These are phyloP conservation scores for Labia minor DNA, from an alignment of 2,888 invertebrate genomes.

Conservation along the genomic window DNA sequence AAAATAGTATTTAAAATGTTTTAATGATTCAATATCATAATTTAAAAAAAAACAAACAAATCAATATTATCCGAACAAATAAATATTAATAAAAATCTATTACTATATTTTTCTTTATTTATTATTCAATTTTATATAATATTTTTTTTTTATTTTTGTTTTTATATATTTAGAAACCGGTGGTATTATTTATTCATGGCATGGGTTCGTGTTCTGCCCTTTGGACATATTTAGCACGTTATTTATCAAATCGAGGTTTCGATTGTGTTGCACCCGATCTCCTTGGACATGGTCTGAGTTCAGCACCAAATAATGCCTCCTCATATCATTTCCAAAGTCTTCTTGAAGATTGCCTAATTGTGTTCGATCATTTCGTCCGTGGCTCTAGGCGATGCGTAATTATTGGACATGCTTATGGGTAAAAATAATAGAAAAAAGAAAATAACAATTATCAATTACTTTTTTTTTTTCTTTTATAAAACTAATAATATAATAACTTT, in stretches of 20 bases:
- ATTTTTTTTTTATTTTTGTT: too few species aligned
- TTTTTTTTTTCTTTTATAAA: neutral
- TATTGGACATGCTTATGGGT: constrained; percentile 60
- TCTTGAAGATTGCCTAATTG: constrained; percentile 44
- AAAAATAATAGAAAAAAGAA: too few species aligned
- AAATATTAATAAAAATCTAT: too few species aligned
- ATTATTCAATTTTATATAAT: too few species aligned
- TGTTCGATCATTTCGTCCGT: constrained; percentile 51
- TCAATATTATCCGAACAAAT: constrained; percentile 15
- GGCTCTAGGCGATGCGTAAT: constrained; percentile 45
- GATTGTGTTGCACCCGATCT: constrained; percentile 55
- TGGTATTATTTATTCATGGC: constrained; percentile 54
- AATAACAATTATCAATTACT: neutral
- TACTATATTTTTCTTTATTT: too few species aligned
- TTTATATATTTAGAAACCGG: constrained; percentile 39
- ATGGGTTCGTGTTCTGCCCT: constrained; percentile 54
- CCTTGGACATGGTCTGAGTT: constrained; percentile 56
- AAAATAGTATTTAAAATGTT: too few species aligned
- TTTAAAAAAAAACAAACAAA: constrained; percentile 13
- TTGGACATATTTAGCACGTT: constrained; percentile 48
- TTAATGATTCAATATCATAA: too few species aligned
- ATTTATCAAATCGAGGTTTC: constrained; percentile 46
- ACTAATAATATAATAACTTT: too few species aligned
- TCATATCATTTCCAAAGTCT: constrained; percentile 51
- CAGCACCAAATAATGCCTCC: constrained; percentile 43